Conservation (phyloP, 2,797 vertebrate species). For the Xenops minutus region DNA sequence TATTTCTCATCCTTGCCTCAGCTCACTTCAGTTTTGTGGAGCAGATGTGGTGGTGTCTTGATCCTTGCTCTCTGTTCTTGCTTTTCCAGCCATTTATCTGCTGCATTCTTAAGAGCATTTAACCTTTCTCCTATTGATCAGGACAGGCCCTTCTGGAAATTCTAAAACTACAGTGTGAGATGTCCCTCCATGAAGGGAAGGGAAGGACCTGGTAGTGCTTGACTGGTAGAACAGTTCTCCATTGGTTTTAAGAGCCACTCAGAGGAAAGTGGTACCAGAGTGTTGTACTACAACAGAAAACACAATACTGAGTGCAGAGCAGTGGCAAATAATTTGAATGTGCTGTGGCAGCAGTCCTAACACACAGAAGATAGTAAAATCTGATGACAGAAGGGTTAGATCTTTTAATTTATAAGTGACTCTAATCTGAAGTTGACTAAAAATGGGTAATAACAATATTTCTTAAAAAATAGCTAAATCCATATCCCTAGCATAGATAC, state of each 20-base stretch:
- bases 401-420: not conserved
- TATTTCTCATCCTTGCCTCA: conserved; percentile 13
- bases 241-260: not conserved
- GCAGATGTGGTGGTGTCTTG: not conserved
- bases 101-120: not conserved
- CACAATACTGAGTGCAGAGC: not conserved
- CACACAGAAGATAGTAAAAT: not conserved
- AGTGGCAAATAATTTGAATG: not conserved
- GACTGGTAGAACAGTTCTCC: not conserved
- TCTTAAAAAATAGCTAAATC: not conserved
- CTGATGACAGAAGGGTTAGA: not conserved
- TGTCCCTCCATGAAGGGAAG: not conserved
- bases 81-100: not conserved
- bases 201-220: not conserved
- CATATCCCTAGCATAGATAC: not conserved
- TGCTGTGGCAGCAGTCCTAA: not conserved
- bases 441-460: not conserved
- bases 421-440: not conserved
- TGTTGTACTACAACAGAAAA: not conserved
- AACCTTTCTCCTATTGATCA: not conserved
- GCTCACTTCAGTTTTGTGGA: not conserved
- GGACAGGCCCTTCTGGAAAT: not conserved
- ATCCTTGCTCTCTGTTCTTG: not conserved
- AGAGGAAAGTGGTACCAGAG: not conserved
- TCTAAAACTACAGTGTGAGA: not conserved